phyloP scores from a whole-genome alignment of 2,797 vertebrate genomes.

The Betta splendens region DNA sequence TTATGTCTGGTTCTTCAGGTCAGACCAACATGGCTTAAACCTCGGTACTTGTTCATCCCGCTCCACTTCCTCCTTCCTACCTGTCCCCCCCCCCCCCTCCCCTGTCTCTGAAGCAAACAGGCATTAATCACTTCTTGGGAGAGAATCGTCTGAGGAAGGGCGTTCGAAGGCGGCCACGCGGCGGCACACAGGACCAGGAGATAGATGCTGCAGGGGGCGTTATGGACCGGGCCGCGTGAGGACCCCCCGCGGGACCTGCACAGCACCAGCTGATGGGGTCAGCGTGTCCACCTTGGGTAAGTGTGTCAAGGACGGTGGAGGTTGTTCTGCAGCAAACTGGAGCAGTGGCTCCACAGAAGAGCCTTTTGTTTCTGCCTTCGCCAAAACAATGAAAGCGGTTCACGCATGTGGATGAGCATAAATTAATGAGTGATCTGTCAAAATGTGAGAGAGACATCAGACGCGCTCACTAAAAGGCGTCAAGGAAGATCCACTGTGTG shows the following conservation, averaged over 20 bases:
- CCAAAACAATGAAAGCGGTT: slow-evolving; percentile 16
- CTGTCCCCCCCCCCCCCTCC: slow-evolving; percentile 64
- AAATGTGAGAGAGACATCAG: slow-evolving; percentile 30
- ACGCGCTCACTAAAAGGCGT: slow-evolving; percentile 27
- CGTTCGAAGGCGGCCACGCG: slow-evolving; percentile 72
- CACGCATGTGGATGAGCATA: slow-evolving; percentile 22
- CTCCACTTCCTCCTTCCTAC: slow-evolving; percentile 40
- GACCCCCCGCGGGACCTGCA: slow-evolving; percentile 73
- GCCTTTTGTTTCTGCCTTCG: slow-evolving; percentile 34
- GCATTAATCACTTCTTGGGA: slow-evolving; percentile 84
- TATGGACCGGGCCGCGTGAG: too few species aligned
- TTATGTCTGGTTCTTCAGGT: slow-evolving; percentile 59
- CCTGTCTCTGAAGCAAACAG: slow-evolving; percentile 83
- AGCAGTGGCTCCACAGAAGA: slow-evolving; percentile 29
- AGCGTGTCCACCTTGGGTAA: slow-evolving; percentile 80
- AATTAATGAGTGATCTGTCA: slow-evolving; percentile 48
- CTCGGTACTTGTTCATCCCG: slow-evolving; percentile 43
- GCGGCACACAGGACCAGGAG: slow-evolving; percentile 73
- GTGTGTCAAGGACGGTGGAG: slow-evolving; percentile 83
- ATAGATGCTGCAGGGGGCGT: slow-evolving; percentile 81
- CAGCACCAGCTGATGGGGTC: slow-evolving; percentile 82
- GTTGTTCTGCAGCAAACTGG: slow-evolving; percentile 32
- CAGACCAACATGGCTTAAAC: slow-evolving; percentile 18
- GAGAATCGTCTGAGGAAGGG: slow-evolving; percentile 77
- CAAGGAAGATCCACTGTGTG: slow-evolving; percentile 33